Conservation (phyloP, 2,888 invertebrate genomes). For the Agrochola lychnidis region DNA sequence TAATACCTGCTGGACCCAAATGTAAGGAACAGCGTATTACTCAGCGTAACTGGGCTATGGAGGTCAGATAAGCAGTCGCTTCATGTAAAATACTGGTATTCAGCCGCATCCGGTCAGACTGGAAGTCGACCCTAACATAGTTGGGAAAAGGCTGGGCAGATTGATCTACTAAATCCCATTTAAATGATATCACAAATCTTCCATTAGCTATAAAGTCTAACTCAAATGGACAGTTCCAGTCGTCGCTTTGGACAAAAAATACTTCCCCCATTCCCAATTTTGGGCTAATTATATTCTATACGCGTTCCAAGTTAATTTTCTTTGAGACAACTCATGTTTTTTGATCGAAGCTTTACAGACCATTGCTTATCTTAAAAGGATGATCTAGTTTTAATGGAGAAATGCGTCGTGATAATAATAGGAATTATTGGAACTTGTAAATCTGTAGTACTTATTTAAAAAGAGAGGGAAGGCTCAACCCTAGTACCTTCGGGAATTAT, state of each 20-base stretch:
- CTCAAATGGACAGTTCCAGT: slow-evolving; percentile 10
- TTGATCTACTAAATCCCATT: neutral
- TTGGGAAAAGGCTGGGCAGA: no score
- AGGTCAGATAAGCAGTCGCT: no score
- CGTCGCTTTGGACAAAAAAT: slow-evolving; percentile 16
- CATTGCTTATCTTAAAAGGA: slow-evolving; percentile 61
- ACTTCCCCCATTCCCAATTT: slow-evolving; percentile 22
- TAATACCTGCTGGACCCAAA: no score
- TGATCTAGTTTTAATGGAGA: slow-evolving; percentile 49
- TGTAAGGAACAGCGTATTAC: no score
- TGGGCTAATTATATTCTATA: slow-evolving; percentile 53
- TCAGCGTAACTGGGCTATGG: no score
- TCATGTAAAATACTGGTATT: no score
- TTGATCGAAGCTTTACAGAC: slow-evolving; percentile 53
- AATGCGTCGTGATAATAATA: slow-evolving; percentile 36
- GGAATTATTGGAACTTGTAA: slow-evolving; percentile 8
- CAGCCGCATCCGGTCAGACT: no score
- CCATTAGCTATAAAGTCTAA: slow-evolving; percentile 13
- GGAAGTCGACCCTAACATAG: no score
- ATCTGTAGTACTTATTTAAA: neutral
- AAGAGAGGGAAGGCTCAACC: neutral
- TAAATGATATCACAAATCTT: slow-evolving; percentile 8
- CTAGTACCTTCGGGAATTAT: neutral
- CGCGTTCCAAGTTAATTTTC: slow-evolving; percentile 58
- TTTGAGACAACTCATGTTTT: slow-evolving; percentile 51